Percentiles rank a stretch among this genome's conserved stretches.
Evolutionary conservation across 92 coral and sea anemone genomes (phyloP).

Genomic region (Phymanthus crucifer): DNA sequence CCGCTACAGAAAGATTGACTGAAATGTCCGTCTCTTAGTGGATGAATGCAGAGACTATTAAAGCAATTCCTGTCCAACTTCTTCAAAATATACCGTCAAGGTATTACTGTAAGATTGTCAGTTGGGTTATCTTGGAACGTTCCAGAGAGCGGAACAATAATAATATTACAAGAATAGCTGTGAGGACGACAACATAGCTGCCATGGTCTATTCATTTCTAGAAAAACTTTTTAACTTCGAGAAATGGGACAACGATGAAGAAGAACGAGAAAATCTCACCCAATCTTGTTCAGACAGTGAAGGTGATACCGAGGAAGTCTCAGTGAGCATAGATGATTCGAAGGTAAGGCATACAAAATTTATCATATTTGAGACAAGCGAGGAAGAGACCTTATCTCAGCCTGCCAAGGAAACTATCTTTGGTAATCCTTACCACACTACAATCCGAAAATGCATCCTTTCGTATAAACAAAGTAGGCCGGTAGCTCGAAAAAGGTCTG

Average conservation of each 20-base stretch:
- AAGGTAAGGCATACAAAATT: background rate
- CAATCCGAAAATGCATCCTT: too few relatives aligned
- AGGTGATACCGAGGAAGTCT: background rate
- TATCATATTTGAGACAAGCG: background rate
- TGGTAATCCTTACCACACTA: too few relatives aligned
- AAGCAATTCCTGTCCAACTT: background rate
- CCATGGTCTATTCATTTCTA: background rate
- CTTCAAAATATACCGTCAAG: background rate
- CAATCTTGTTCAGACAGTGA: slow-evolving; percentile 1
- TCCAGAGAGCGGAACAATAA: background rate
- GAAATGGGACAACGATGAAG: background rate
- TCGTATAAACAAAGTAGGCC: too few relatives aligned
- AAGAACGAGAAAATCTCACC: background rate
- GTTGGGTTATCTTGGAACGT: background rate
- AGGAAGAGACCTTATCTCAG: background rate
- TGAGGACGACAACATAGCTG: background rate
- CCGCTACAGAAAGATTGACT: background rate
- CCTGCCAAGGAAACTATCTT: too few relatives aligned
- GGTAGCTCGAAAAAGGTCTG: too few relatives aligned
- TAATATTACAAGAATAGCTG: background rate
- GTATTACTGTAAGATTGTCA: background rate
- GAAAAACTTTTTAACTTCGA: background rate
- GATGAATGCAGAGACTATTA: background rate
- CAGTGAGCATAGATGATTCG: background rate
- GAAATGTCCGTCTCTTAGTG: background rate